Base-by-base conservation (phyloP, 2,888 invertebrate species). In the Oscheius myriophilus region DNA sequence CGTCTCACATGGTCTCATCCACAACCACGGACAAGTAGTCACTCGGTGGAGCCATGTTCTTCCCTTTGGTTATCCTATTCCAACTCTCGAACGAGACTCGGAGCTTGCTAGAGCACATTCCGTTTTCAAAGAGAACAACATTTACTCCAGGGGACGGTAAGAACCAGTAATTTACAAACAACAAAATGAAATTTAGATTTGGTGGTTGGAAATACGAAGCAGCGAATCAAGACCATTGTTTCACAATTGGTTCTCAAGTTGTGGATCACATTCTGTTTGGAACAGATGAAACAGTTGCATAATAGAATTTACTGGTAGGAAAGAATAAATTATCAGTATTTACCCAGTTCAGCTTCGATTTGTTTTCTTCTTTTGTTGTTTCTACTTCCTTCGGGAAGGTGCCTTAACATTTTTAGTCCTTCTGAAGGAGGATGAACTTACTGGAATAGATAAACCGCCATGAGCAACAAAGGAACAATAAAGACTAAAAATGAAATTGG, bases 201-300 rank as follows among this genome's bases (percentile, higher is more conserved):
- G 83, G 83, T 25, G 78, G 77, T 9, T 84, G 83, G 83, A 70
- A 74, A 33, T 83, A 83, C 72, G 83, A 83, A 58, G 63, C 71
- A 2, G 83, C 83, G 11, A 83, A 83, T 69, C 83, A 83, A 58
- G 83, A 83, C 66, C 76, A 78, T 62, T 71, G 76, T 16, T 83
- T 83, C 71, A 75, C 75, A n/a, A 71, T 72, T 65, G 82, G 81
- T 39, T 66, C 63, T 4, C 67, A 79, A 68, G 67, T 78, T 16
- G 69, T 79, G 33, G 72, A 78, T 42, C 67, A 67, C n/a, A 67
- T 78, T 41, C 63, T 73, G 21, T 62, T 78, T 12, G 69, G 55
- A 33, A 43, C 57, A 26, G 58, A 64, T 43, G 76, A 80, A 58
- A 67, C 46, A 11, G 41, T 71, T 49, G 42, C 69, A 18, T 61